Base-by-base conservation (phyloP, 2,113 vertebrate genomes). In the Brachirus orientalis region DNA sequence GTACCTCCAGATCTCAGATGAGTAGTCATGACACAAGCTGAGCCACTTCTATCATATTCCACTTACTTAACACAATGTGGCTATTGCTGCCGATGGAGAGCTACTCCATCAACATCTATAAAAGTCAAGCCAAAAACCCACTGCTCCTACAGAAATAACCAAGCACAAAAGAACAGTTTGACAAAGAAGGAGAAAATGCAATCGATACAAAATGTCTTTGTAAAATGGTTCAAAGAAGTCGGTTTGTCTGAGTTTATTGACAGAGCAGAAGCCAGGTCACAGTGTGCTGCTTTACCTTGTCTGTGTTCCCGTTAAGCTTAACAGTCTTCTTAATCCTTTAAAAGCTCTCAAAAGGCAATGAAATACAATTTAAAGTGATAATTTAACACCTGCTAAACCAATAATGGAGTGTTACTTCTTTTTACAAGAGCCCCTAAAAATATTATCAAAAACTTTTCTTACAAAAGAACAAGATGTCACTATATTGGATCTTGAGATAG, bases 291-390 rank as follows among this genome's bases (percentile, higher is more conserved):
- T 87, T 82, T 77, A 85, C 82, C 84, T 83, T 68, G 69, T 76
- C 35, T 72, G 65, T 77, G 35, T 72, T 79, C 79, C 67, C 56
- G 48, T 73, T 79, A 68, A 83, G 83, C 79, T 75, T 75, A 63
- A 69, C 64, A 78, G 58, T 86, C 83, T 68, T 77, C 64, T 75
- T 82, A 87, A 88, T 83, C 86, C 82, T 87, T 61, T 79, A 44
- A 38, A 77, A 86, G 70, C 60, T 71, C 56, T 78, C 69, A 59
- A 80, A 86, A 79, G 55, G 77, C 86, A 84, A 87, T 68, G 47
- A 69, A 88, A 88, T 20, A 55, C 78, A 58, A 87, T 85, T 89
- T 84, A 75, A 85, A 79, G 83, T 82, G 64, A 79, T 81, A 89
- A 89, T 86, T 79, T 64, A 67, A 78, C 75, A 83, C 68, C 63